A percentile compares a stretch with the other conserved stretches of the same genome.
phyloP scores from a whole-genome alignment of 2,113 vertebrate species.

The Megaceryle maxima region DNA sequence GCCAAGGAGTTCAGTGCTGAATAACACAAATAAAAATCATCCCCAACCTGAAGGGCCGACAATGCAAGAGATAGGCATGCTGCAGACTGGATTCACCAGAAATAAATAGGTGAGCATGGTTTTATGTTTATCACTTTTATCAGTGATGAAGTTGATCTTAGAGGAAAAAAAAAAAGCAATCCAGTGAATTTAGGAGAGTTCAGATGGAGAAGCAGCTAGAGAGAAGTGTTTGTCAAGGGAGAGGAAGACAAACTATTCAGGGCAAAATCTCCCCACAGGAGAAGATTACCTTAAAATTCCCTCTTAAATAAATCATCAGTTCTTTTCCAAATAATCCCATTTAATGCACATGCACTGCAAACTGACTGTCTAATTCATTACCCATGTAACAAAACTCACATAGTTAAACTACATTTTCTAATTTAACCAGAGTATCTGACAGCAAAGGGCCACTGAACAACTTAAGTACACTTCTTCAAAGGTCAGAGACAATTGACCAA shows the following conservation, averaged over 20 bases:
- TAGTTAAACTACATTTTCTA: background rate
- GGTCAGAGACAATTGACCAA: background rate
- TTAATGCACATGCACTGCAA: background rate
- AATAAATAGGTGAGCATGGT: background rate
- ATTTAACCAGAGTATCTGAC: background rate
- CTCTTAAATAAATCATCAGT: background rate
- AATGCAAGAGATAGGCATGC: background rate
- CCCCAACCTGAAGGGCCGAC: background rate
- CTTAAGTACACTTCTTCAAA: background rate
- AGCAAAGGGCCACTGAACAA: background rate
- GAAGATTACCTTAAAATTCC: slow-evolving; percentile 8
- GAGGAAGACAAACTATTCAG: background rate
- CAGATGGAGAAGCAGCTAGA: background rate
- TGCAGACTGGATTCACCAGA: background rate
- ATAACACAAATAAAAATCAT: background rate
- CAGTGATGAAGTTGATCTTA: background rate
- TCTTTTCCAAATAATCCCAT: slow-evolving; percentile 10
- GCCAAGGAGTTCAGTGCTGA: background rate
- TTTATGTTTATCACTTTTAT: background rate
- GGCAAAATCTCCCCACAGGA: background rate
- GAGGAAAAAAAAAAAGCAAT: fast-evolving
- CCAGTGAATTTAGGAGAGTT: background rate
- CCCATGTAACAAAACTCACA: background rate
- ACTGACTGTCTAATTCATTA: background rate
- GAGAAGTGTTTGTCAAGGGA: background rate